Percentiles rank a stretch among this genome's conserved stretches.
phyloP scores from a whole-genome alignment of 2,888 invertebrate genomes.

The Drosophila percnosoma region DNA sequence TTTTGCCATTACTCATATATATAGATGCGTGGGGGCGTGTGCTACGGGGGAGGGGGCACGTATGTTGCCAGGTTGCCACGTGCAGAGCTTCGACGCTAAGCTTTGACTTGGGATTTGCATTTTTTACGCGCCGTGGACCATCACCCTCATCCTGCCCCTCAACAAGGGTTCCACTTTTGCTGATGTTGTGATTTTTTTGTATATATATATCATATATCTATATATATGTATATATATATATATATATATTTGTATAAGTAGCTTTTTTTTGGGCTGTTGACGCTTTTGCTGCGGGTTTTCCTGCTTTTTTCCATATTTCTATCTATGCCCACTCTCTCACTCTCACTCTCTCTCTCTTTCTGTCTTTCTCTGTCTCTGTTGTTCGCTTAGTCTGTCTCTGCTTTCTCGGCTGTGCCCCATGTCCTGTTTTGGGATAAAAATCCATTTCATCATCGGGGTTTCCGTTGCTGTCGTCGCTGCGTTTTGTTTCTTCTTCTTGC shows the following conservation, averaged over 20 bases:
- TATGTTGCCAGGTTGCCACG: conserved; percentile 77
- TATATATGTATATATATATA: not conserved
- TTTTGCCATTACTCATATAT: conserved; percentile 65
- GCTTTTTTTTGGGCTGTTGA: conserved; percentile 56
- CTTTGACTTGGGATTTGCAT: conserved; percentile 83
- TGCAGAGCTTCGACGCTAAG: conserved; percentile 74
- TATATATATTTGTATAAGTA: not conserved
- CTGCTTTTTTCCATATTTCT: conserved; percentile 56
- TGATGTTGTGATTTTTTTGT: conserved; percentile 74
- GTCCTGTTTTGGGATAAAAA: conserved; percentile 82
- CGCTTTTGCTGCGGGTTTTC: conserved; percentile 76
- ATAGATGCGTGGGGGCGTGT: conserved; percentile 9
- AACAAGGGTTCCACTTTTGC: conserved; percentile 67
- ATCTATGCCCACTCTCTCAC: conserved; percentile 1
- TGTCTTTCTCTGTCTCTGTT: conserved; percentile 11
- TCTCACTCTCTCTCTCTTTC: not conserved
- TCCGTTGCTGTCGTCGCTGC: conserved; percentile 61
- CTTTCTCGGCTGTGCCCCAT: conserved; percentile 24
- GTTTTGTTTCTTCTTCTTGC: conserved; percentile 19
- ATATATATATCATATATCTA: not conserved
- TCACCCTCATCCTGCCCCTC: conserved; percentile 17
- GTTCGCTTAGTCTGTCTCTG: conserved; percentile 7
- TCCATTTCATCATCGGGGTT: conserved; percentile 80
- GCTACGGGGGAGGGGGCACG: conserved; percentile 11
- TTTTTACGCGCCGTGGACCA: conserved; percentile 72